Percentiles rank a stretch among this genome's conserved stretches.
Conservation (phyloP, 1,140 invertebrate species). For the Rhopalosiphum maidis region DNA sequence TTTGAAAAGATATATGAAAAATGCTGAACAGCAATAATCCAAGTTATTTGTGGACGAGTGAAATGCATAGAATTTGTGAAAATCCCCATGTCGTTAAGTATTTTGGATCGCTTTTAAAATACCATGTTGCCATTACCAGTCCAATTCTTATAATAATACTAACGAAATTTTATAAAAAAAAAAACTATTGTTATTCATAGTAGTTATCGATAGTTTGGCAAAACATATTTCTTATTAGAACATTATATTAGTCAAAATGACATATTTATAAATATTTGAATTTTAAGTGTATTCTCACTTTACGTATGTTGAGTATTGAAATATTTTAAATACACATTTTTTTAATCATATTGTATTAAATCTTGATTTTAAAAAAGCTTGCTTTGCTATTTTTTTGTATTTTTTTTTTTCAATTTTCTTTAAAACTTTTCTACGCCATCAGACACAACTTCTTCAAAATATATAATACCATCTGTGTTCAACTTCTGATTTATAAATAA, state of each 20-base stretch:
- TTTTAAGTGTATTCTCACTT: not conserved
- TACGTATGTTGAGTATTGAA: not conserved
- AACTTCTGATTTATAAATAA: not conserved
- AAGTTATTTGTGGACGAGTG: not conserved
- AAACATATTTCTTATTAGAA: not conserved
- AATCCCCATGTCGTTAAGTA: not conserved
- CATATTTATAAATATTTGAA: not conserved
- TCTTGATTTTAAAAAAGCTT: not conserved
- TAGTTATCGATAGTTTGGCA: not conserved
- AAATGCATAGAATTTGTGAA: not conserved
- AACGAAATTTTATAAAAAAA: not conserved
- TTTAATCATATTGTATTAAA: not conserved
- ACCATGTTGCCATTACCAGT: not conserved
- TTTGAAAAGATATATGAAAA: not conserved
- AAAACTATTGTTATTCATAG: not conserved
- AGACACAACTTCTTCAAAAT: not conserved
- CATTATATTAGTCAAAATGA: not conserved
- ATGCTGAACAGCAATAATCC: slow-evolving; percentile 8
- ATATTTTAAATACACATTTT: not conserved
- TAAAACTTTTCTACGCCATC: not conserved
- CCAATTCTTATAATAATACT: not conserved
- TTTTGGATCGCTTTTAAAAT: no score
- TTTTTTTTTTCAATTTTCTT: not conserved
- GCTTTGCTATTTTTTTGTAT: not conserved
- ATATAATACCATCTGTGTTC: not conserved